Base-by-base conservation (phyloP, 1,140 invertebrate species). In the Cyphomyrmex costatus region DNA sequence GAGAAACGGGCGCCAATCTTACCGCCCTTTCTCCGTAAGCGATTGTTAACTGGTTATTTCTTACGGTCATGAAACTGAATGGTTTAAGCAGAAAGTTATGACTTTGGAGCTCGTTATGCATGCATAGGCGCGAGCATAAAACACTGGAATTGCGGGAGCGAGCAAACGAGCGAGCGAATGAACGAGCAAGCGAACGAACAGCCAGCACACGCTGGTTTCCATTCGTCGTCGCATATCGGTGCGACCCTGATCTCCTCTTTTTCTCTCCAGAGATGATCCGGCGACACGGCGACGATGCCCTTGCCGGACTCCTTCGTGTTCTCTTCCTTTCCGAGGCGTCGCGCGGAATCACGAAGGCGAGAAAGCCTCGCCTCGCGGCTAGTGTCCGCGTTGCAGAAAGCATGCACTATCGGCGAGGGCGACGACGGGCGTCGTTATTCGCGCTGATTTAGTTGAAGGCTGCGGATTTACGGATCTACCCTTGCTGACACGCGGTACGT, bases 391-490 rank as follows among this genome's bases (percentile, higher is more conserved):
- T 16, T 30, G 70, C 24, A 60, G 73, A 85, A 30, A 66, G 27
- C 30, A 21, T 19, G 33, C 61, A 30, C 70, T 70, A 56, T 46
- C 30, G 66, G 70, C 58, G 80, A 88, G 73, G 74, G 79, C 88
- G 76, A 88, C 61, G 85, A 86, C 85, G 66, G 49, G 46, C 82
- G 78, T 89, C 85, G 76, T 90, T 91, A 87, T 76, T 92, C 85
- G 85, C 88, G 71, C 56, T 91, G 92, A 92, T 92, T 92, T 91
- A 92, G 86, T 92, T 68, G 88, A 90, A 87, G 86, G 89, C 90
- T 83, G 87, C 88, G 90, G 91, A 94, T 94, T 93, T 92, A 93
- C 91, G 87, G 92, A 93, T 92, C 91, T 92, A 92, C 90, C 92
- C 92, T 93, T 92, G 92, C 88, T 89, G 87, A 27, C 42, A 65